A percentile compares a stretch with the other conserved stretches of the same genome.
Evolutionary conservation across 2,888 invertebrate genomes (phyloP).

Genomic region (Gymnocheta viridis): DNA sequence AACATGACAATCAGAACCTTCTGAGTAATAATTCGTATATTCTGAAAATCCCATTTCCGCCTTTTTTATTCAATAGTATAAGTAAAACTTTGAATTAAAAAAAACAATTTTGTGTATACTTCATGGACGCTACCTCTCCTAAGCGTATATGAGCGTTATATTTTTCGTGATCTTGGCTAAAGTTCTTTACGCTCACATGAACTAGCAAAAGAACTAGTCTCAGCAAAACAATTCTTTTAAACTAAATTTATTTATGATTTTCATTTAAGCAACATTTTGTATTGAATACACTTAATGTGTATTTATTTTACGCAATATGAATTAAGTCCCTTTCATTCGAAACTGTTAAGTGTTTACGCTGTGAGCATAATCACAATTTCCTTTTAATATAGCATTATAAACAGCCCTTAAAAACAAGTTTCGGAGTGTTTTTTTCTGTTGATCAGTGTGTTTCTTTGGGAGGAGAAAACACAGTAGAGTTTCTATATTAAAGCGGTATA

Average conservation of each 20-base stretch:
- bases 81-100: too few relatives aligned
- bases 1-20: too few relatives aligned
- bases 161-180: too few relatives aligned
- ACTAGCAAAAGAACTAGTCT: too few relatives aligned
- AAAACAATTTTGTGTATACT: too few relatives aligned
- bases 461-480: constrained; percentile 36
- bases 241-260: background rate
- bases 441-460: constrained; percentile 12
- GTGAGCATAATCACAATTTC: constrained; percentile 59
- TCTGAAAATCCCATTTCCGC: too few relatives aligned
- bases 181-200: too few relatives aligned
- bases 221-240: too few relatives aligned
- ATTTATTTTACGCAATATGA: constrained; percentile 42
- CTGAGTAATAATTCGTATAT: too few relatives aligned
- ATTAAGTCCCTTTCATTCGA: constrained; percentile 40
- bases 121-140: too few relatives aligned
- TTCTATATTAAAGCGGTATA: constrained; percentile 58
- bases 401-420: constrained; percentile 65
- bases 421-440: background rate
- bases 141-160: too few relatives aligned
- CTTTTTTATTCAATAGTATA: too few relatives aligned
- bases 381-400: constrained; percentile 61
- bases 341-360: constrained; percentile 54
- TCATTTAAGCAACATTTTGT: background rate
- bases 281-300: constrained; percentile 32